Conservation (phyloP, 2,888 invertebrate species). For the Ametastegia equiseti region DNA sequence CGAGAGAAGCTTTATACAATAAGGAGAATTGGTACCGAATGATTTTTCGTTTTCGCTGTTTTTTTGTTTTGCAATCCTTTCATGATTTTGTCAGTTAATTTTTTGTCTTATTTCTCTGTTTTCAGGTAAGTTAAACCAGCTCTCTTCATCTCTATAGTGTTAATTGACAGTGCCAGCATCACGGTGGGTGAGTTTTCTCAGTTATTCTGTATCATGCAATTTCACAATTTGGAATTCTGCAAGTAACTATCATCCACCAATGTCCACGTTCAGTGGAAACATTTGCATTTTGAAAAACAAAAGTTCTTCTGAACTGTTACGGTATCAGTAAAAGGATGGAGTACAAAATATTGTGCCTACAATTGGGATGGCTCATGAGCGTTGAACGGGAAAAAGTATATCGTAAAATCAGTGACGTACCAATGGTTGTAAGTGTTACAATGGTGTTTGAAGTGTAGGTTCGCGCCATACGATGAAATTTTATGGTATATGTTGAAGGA, state of each 20-base stretch:
- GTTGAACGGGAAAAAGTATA: background rate
- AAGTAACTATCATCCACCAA: background rate
- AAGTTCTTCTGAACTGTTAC: background rate
- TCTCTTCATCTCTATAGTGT: background rate
- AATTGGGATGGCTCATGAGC: background rate
- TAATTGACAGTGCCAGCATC: conserved; percentile 15
- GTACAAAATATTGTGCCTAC: background rate
- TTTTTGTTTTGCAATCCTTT: background rate
- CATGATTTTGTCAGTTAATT: background rate
- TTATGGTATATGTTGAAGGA: conserved; percentile 15
- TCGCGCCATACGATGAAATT: conserved; percentile 15
- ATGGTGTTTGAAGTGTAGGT: conserved; percentile 23
- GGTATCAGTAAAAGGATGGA: background rate
- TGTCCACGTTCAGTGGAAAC: background rate
- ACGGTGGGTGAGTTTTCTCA: conserved; percentile 32
- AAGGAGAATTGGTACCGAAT: background rate
- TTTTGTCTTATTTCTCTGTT: conserved; percentile 1
- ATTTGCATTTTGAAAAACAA: background rate
- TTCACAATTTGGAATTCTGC: conserved; percentile 23
- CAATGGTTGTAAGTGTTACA: background rate
- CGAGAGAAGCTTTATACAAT: background rate
- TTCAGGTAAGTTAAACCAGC: conserved; percentile 45
- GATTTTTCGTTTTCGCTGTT: background rate
- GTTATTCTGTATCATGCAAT: background rate
- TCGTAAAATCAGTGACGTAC: background rate